Evolutionary conservation across 2,888 invertebrate species (phyloP), one percentile per base, ranked within the genome.

Genomic region (Drosophila pegasa): DNA sequence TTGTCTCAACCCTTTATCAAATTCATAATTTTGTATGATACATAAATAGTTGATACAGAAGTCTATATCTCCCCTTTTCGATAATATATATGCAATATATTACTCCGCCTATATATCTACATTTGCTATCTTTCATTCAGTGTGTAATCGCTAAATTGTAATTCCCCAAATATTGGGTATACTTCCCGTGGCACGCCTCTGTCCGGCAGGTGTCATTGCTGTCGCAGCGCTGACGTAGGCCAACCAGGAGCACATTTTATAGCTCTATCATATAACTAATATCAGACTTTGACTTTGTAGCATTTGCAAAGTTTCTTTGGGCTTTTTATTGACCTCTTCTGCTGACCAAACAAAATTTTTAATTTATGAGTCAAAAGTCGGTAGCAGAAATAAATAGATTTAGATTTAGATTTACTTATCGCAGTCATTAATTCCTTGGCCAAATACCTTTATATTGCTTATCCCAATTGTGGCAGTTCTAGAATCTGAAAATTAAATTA

Each of bases 211-310:
- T 52, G 48, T 48, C 25, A 52, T 40, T 69, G 58, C 59, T 55
- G 35, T 2, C 50, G 22, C 31, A 61, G 8, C 75, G 65, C 71
- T 78, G 70, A 75, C 72, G 81, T 63, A 56, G 61, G 64, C 47
- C 48, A 68, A 68, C 52, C 83, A 55, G 86, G 72, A 71, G 68
- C 70, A 68, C 67, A 51, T 50, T 87, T 84, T 87, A 84, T 82
- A 60, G 65, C 70, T 75, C 61, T 73, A 73, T 82, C 79, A 71
- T 82, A 87, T 84, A 85, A 45, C 45, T 29, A 18, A 87, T 87
- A 87, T 84, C 86, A 87, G 86, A 86, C 83, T 82, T 86, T 82
- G 83, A 57, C 87, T 77, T 77, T 77, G 55, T 10, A 43, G 69
- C 76, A 74, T 75, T 71, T 66, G 70, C 55, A 83, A 63, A 63